These are phyloP conservation scores for Colinus virginianus DNA, from an alignment of 2,113 vertebrate species.

Conservation along the genomic window DNA sequence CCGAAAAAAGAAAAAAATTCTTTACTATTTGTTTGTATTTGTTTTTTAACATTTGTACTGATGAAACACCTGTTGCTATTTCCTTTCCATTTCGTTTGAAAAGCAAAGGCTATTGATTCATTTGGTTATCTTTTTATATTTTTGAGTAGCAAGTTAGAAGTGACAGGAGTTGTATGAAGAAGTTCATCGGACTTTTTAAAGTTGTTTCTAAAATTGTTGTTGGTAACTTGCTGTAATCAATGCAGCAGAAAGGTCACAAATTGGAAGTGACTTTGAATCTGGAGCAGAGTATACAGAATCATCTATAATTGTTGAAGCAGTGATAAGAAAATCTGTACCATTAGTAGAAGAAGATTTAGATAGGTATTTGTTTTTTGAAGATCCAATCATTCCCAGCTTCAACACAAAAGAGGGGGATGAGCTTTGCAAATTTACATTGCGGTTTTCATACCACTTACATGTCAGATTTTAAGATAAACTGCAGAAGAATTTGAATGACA, in stretches of 20 bases:
- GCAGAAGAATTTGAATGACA: not conserved
- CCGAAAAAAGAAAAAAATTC: not conserved
- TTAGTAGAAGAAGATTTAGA: not conserved
- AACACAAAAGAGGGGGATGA: not conserved
- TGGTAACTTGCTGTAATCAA: not conserved
- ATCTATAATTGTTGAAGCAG: not conserved
- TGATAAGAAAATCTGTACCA: not conserved
- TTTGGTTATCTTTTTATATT: not conserved
- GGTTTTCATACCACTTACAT: not conserved
- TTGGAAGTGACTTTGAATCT: rapidly evolving
- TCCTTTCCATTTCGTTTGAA: not conserved
- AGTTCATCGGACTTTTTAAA: not conserved
- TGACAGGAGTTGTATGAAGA: not conserved
- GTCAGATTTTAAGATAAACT: not conserved
- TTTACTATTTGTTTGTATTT: not conserved
- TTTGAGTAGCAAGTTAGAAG: not conserved
- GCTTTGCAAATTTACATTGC: not conserved
- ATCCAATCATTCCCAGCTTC: not conserved
- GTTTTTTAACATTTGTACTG: not conserved
- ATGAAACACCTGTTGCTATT: not conserved
- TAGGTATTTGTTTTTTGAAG: not conserved
- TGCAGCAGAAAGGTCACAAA: not conserved
- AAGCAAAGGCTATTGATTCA: not conserved
- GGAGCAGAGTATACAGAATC: not conserved
- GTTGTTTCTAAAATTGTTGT: not conserved